Evolutionary conservation across 2,888 invertebrate species (phyloP).

Genomic region (Elysia crispata): DNA sequence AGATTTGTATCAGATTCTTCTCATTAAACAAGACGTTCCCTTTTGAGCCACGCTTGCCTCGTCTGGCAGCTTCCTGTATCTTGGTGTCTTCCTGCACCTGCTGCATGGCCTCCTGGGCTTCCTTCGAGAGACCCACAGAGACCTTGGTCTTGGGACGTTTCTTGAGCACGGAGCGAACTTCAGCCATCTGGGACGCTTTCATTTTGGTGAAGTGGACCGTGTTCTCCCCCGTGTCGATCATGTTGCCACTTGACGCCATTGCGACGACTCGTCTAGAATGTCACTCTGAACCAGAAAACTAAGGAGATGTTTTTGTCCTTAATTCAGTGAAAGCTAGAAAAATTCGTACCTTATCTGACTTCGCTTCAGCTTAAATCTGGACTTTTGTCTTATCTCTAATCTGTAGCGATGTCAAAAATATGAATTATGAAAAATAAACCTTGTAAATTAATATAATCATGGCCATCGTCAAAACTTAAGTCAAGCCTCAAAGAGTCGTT

Average conservation of each 20-base stretch:
- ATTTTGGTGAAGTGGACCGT: conserved; percentile 38
- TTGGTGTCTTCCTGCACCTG: conserved; percentile 34
- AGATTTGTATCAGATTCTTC: conserved; percentile 24
- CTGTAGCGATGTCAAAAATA: too few relatives aligned
- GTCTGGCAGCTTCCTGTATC: conserved; percentile 11
- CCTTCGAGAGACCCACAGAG: conserved; percentile 31
- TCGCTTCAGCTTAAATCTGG: too few relatives aligned
- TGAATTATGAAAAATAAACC: too few relatives aligned
- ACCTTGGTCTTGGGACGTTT: conserved; percentile 37
- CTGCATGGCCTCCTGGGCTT: conserved; percentile 40
- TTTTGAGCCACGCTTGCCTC: conserved; percentile 40
- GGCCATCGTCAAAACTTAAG: too few relatives aligned
- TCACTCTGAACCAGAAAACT: too few relatives aligned
- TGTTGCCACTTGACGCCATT: neutral
- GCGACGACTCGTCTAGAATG: too few relatives aligned
- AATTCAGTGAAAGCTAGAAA: too few relatives aligned
- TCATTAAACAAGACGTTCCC: conserved; percentile 43
- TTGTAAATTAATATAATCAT: too few relatives aligned
- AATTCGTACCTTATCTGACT: too few relatives aligned
- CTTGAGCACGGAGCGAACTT: conserved; percentile 21
- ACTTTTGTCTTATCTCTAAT: too few relatives aligned
- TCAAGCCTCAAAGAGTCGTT: too few relatives aligned
- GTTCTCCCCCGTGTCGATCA: conserved; percentile 33
- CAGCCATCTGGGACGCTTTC: conserved; percentile 33
- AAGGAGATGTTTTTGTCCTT: too few relatives aligned